These are phyloP conservation scores for Macaria liturata DNA, from an alignment of 2,888 invertebrate genomes.

Conservation along the genomic window DNA sequence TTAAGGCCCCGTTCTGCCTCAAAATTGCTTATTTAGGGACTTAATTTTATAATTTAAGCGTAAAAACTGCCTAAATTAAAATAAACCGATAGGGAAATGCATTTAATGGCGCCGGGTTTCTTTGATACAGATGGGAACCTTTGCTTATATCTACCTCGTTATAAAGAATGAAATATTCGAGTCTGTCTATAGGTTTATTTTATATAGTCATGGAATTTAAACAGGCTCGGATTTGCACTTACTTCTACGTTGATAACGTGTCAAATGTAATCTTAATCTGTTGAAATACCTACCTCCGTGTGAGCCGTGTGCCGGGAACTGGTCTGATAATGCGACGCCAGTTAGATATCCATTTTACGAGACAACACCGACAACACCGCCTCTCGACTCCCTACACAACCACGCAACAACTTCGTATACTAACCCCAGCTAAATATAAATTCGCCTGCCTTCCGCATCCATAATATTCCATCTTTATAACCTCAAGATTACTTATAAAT, in stretches of 20 bases:
- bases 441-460: constrained; percentile 50
- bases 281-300: constrained; percentile 63
- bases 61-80: constrained; percentile 47
- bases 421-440: constrained; percentile 47
- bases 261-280: constrained; percentile 62
- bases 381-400: constrained; percentile 55
- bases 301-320: constrained; percentile 60
- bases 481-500: constrained; percentile 22
- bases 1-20: constrained; percentile 34
- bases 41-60: constrained; percentile 46
- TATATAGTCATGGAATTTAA: constrained; percentile 31
- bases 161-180: constrained; percentile 15
- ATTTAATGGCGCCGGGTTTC: constrained; percentile 29
- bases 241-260: constrained; percentile 65
- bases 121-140: constrained; percentile 9
- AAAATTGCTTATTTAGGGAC: constrained; percentile 48
- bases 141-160: constrained; percentile 6
- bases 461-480: constrained; percentile 41
- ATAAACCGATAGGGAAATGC: constrained; percentile 43
- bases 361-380: constrained; percentile 64
- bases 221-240: constrained; percentile 40
- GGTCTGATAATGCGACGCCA: constrained; percentile 69
- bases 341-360: constrained; percentile 78
- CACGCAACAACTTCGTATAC: constrained; percentile 29
- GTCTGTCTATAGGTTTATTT: constrained; percentile 4